Evolutionary conservation across 2,888 invertebrate species (phyloP).

Genomic region (Serrognathus titanus): DNA sequence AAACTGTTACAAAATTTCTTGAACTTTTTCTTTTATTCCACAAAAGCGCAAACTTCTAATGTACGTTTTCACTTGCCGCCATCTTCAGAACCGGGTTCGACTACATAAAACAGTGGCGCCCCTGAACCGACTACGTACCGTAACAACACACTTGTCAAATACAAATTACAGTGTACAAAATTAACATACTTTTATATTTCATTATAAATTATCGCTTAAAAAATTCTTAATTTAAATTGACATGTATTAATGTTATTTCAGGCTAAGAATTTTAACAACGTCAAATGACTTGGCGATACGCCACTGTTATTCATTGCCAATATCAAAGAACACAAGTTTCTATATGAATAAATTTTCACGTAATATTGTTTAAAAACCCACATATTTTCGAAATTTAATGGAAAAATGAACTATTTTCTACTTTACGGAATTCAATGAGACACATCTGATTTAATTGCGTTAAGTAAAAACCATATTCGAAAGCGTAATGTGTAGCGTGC

Average conservation of each 20-base stretch:
- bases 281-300: not conserved
- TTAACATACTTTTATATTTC: not conserved
- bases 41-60: conserved; percentile 6
- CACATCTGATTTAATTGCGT: not conserved
- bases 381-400: not conserved
- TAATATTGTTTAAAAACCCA: not conserved
- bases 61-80: conserved; percentile 20
- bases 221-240: no score
- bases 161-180: not conserved
- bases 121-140: not conserved
- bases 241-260: no score
- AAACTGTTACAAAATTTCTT: conserved; percentile 4
- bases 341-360: not conserved
- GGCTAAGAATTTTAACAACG: no score
- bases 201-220: no score
- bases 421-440: not conserved
- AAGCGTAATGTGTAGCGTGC: conserved; percentile 7
- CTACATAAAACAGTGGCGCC: conserved; percentile 18
- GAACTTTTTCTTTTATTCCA: conserved; percentile 14
- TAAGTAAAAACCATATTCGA: not conserved
- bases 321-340: not conserved
- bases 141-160: not conserved
- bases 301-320: conserved; percentile 18
- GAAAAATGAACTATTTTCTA: no score
- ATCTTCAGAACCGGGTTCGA: conserved; percentile 16